These are phyloP conservation scores for Menidia beryllina DNA, from an alignment of 2,113 vertebrate genomes.

Conservation along the genomic window DNA sequence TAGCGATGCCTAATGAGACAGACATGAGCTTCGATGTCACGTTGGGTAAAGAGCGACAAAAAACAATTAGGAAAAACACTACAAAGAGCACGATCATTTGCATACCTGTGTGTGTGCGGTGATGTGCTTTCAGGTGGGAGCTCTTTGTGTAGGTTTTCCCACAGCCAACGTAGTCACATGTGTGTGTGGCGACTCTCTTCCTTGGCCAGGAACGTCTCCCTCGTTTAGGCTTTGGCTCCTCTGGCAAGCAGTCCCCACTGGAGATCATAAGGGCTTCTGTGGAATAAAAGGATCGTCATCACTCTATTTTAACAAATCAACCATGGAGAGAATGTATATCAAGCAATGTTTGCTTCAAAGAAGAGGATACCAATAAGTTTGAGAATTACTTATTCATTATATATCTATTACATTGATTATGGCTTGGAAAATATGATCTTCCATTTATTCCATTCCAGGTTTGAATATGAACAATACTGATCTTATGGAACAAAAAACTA, in stretches of 20 bases:
- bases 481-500: not conserved
- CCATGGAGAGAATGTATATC: not conserved
- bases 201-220: constrained; percentile 95
- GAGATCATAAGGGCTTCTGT: constrained; percentile 89
- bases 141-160: constrained; percentile 99
- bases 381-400: no score
- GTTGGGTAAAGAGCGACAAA: not conserved
- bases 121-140: constrained; percentile 97
- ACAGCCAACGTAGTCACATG: constrained; percentile 94
- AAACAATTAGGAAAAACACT: not conserved
- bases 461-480: not conserved
- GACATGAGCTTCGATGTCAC: not conserved
- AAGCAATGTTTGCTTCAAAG: not conserved
- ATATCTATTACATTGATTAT: no score
- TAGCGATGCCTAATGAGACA: not conserved
- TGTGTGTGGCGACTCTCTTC: constrained; percentile 95
- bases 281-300: constrained; percentile 61
- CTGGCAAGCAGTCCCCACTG: constrained; percentile 84
- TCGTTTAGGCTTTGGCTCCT: constrained; percentile 95
- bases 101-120: constrained; percentile 98
- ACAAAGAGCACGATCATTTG: not conserved
- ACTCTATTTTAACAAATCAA: not conserved
- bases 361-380: no score
- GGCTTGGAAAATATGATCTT: no score
- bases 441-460: no score